Percentiles rank a stretch among this genome's conserved stretches.
These are phyloP conservation scores for Hemaris fuciformis DNA, from an alignment of 2,888 invertebrate species.

Conservation along the genomic window DNA sequence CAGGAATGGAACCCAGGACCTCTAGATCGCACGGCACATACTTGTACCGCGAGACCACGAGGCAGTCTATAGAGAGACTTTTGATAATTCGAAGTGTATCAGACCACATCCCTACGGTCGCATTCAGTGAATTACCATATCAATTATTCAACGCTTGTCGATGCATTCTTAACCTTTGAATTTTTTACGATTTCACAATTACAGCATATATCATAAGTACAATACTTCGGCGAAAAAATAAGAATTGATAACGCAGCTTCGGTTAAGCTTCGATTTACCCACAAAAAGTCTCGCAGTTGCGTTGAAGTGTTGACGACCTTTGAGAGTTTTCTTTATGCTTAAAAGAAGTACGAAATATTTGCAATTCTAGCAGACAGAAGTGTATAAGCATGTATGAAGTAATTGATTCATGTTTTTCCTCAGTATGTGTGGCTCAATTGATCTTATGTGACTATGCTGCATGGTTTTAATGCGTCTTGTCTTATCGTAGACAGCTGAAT, in stretches of 20 bases:
- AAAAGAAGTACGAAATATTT: background rate
- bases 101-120: background rate
- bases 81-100: background rate
- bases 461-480: background rate
- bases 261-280: background rate
- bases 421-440: background rate
- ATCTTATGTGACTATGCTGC: background rate
- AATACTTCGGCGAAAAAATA: background rate
- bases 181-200: background rate
- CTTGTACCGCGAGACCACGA: no score
- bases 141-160: constrained; percentile 18
- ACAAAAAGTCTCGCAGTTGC: background rate
- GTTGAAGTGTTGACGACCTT: background rate
- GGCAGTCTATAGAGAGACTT: background rate
- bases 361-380: background rate
- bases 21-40: no score
- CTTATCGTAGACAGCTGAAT: no score
- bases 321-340: background rate
- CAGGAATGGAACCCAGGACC: no score
- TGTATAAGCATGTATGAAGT: background rate
- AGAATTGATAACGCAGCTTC: background rate
- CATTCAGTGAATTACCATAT: constrained; percentile 11
- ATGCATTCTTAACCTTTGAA: constrained; percentile 10
- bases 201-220: background rate
- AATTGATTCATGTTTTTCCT: background rate